Percentiles rank a stretch among this genome's conserved stretches.
phyloP scores from a whole-genome alignment of 2,113 vertebrate genomes.

The Malaclemys terrapin region DNA sequence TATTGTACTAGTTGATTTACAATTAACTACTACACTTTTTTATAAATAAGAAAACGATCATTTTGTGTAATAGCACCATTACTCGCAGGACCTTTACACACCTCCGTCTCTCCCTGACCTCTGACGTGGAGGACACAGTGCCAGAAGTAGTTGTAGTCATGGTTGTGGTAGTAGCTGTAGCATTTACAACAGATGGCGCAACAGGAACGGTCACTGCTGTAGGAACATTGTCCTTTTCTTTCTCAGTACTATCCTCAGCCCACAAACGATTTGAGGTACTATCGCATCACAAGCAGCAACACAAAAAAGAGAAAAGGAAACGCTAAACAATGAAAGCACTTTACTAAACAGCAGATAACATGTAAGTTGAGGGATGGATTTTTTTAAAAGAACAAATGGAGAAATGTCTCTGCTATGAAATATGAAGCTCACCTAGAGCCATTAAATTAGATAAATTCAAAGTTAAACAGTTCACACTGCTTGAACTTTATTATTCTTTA shows the following conservation, averaged over 20 bases:
- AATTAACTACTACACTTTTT: conserved; percentile 60
- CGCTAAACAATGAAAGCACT: conserved; percentile 86
- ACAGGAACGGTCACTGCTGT: conserved; percentile 94
- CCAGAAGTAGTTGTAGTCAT: conserved; percentile 90
- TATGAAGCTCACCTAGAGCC: conserved; percentile 67
- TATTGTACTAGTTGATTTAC: not conserved
- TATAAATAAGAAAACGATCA: conserved; percentile 12
- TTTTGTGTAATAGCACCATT: conserved; percentile 60
- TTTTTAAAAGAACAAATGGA: conserved; percentile 64
- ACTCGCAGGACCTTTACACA: conserved; percentile 82
- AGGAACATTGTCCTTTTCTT: conserved; percentile 93
- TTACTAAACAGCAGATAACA: conserved; percentile 80
- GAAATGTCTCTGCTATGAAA: conserved; percentile 59
- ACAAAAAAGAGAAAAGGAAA: conserved; percentile 88
- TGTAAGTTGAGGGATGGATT: conserved; percentile 80
- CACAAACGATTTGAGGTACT: conserved; percentile 92
- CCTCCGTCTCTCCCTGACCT: conserved; percentile 97
- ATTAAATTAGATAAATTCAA: conserved; percentile 44
- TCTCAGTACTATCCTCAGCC: conserved; percentile 96
- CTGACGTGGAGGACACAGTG: conserved; percentile 90
- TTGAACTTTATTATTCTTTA: conserved; percentile 38
- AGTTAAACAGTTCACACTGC: conserved; percentile 53
- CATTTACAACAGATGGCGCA: conserved; percentile 95
- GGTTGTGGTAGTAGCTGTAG: conserved; percentile 90
- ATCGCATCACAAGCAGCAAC: conserved; percentile 82